phyloP scores from a whole-genome alignment of 37 sponge, comb jelly and placozoan genomes.

The Cliona cf. orientalis region DNA sequence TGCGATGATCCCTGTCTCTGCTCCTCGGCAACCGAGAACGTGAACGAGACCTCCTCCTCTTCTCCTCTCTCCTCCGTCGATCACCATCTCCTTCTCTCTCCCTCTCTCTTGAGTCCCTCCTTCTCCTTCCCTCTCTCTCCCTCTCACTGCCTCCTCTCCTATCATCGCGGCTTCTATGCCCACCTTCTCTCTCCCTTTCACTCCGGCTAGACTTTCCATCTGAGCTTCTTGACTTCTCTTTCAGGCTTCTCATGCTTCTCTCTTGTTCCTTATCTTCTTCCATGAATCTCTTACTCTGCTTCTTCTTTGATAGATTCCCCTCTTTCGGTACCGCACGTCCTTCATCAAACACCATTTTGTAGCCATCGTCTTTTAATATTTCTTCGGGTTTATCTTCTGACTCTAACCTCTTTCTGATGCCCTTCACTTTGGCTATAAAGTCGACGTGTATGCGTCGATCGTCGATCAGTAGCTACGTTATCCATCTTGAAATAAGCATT shows the following conservation, averaged over 20 bases:
- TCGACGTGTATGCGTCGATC: constrained; percentile 98
- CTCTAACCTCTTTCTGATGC: constrained; percentile 18
- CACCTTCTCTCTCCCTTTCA: not conserved
- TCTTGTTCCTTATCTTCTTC: not conserved
- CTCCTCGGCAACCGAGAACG: too few species aligned
- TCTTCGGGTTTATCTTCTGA: constrained; percentile 16
- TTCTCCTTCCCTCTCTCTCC: not conserved
- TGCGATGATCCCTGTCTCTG: too few species aligned
- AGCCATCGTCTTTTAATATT: constrained; percentile 13
- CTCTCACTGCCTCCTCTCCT: constrained; percentile 10
- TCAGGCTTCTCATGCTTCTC: too few species aligned
- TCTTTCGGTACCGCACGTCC: not conserved
- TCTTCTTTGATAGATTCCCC: not conserved
- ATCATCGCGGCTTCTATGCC: not conserved
- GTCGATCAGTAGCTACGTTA: constrained; percentile 96
- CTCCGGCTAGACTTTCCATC: not conserved
- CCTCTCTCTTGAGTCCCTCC: too few species aligned
- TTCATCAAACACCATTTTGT: constrained; percentile 82
- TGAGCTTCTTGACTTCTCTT: too few species aligned
- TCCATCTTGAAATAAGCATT: constrained; percentile 99
- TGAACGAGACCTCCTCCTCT: not conserved
- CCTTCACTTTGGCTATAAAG: constrained; percentile 93
- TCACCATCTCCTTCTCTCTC: not conserved
- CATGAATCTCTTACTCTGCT: not conserved
- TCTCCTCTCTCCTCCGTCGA: not conserved